Conservation (phyloP, 2,797 vertebrate genomes). For the Melopsittacus undulatus region DNA sequence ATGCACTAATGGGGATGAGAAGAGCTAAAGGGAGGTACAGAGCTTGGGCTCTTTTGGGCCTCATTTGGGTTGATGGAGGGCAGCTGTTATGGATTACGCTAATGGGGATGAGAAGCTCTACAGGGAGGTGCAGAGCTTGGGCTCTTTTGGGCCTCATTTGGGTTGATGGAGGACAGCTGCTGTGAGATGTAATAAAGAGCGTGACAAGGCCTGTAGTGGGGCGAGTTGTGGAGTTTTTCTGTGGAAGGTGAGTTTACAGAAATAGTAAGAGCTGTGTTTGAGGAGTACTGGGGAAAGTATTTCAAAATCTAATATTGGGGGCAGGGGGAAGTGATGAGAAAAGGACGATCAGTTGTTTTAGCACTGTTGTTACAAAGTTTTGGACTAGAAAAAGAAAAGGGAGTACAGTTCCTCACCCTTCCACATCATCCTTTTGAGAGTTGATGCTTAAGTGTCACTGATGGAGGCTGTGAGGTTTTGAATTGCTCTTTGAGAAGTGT, state of each 20-base stretch:
- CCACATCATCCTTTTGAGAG: not conserved
- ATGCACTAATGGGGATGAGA: too few species aligned
- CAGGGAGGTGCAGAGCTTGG: not conserved
- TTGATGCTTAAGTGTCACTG: not conserved
- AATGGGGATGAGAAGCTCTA: not conserved
- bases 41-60: too few species aligned
- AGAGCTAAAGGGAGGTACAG: too few species aligned
- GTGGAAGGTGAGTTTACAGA: not conserved
- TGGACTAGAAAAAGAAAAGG: not conserved
- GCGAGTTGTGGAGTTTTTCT: too few species aligned
- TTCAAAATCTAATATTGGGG: not conserved
- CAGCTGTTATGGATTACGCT: not conserved
- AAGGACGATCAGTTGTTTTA: not conserved
- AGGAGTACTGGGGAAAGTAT: not conserved
- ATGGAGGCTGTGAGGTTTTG: not conserved
- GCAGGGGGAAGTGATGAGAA: fast-evolving
- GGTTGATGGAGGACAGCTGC: not conserved
- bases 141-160: not conserved
- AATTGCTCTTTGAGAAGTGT: not conserved
- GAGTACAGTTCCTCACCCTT: not conserved
- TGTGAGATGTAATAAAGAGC: not conserved
- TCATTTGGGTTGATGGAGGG: too few species aligned
- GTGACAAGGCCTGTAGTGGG: not conserved
- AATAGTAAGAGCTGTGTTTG: not conserved
- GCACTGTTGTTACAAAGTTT: not conserved